A percentile compares a stretch with the other conserved stretches of the same genome.
phyloP scores from a whole-genome alignment of 2,113 vertebrate genomes.

The Thryonomys swinderianus region DNA sequence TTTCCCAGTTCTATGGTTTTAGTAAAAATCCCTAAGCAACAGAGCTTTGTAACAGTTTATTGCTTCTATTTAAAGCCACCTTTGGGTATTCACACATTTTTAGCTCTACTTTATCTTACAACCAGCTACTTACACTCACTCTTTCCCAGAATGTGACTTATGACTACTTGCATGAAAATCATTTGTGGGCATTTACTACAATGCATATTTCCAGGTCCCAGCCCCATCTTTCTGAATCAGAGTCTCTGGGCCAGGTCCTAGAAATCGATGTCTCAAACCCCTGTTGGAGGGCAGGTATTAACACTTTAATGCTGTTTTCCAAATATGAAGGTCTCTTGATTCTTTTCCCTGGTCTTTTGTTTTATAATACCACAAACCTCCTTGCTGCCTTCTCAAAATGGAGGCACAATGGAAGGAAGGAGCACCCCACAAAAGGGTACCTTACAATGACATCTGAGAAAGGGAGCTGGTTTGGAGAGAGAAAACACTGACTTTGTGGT shows the following conservation, averaged over 20 bases:
- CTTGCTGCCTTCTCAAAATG: slow-evolving; percentile 18
- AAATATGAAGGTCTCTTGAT: background rate
- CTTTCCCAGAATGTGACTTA: slow-evolving; percentile 52
- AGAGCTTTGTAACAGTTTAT: slow-evolving; percentile 69
- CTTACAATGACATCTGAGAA: background rate
- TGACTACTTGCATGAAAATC: slow-evolving; percentile 37
- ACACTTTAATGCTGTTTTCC: slow-evolving; percentile 6
- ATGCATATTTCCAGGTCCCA: slow-evolving; percentile 41
- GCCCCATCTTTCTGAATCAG: slow-evolving; percentile 2
- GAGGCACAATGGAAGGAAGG: background rate
- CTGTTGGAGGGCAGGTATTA: slow-evolving; percentile 33
- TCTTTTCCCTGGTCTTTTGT: background rate
- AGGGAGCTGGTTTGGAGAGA: slow-evolving; percentile 24
- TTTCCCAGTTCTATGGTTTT: slow-evolving; percentile 54
- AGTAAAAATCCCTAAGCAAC: slow-evolving; percentile 55
- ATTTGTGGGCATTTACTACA: slow-evolving; percentile 3
- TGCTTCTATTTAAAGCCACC: slow-evolving; percentile 73
- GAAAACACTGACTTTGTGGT: background rate
- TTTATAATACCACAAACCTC: background rate
- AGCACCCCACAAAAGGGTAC: background rate
- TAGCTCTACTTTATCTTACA: slow-evolving; percentile 57
- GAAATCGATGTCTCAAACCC: slow-evolving; percentile 58
- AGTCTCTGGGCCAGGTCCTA: slow-evolving; percentile 47
- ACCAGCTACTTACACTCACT: slow-evolving; percentile 35
- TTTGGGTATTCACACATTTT: slow-evolving; percentile 72